These are phyloP conservation scores for Orientallactaga bullata DNA, from an alignment of 2,113 vertebrate genomes.

Conservation along the genomic window DNA sequence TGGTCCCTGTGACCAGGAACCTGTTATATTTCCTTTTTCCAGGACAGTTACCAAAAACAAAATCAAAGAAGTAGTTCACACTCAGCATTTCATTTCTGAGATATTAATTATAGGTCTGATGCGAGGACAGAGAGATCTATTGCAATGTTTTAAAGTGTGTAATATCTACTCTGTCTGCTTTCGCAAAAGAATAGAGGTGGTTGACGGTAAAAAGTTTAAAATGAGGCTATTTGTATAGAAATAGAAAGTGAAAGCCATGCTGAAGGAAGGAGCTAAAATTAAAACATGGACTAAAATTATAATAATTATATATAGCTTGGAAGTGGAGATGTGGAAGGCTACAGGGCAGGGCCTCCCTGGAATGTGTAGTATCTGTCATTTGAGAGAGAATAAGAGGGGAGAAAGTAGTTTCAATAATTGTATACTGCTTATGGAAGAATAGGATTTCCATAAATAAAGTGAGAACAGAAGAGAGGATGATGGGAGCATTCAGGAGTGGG, in stretches of 20 bases:
- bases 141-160: conserved; percentile 7
- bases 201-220: not conserved
- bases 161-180: not conserved
- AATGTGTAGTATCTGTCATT: not conserved
- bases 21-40: not conserved
- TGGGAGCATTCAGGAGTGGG: not conserved
- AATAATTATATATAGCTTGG: not conserved
- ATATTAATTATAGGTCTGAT: not conserved
- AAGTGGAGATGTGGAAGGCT: not conserved
- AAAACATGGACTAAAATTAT: not conserved
- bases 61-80: not conserved
- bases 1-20: not conserved
- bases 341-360: not conserved
- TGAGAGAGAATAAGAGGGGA: not conserved
- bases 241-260: not conserved
- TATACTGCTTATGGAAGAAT: not conserved
- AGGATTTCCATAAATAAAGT: not conserved
- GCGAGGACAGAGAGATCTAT: not conserved
- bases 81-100: not conserved
- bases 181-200: not conserved
- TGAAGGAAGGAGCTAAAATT: conserved; percentile 13
- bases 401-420: not conserved
- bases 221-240: conserved; percentile 7
- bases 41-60: too few relatives aligned
- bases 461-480: not conserved